These are phyloP conservation scores for Aplodontia rufa DNA, from an alignment of 2,113 vertebrate genomes.

Conservation along the genomic window DNA sequence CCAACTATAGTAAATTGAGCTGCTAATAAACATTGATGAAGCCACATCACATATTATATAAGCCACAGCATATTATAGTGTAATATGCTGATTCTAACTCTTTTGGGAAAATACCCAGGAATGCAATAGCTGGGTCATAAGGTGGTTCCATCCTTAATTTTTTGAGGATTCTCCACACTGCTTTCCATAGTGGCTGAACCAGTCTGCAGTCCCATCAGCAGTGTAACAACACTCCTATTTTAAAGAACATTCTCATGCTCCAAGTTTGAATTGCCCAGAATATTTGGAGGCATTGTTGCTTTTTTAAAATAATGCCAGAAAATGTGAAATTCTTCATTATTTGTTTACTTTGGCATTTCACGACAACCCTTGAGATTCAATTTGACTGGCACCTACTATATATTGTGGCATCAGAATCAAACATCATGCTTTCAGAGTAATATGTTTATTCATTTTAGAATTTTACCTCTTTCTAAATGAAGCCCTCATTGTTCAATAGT, in stretches of 20 bases:
- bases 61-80: too few species aligned
- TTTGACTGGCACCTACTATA: slow-evolving; percentile 38
- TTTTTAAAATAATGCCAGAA: slow-evolving; percentile 18
- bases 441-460: slow-evolving; percentile 60
- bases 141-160: too few species aligned
- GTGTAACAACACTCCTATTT: slow-evolving; percentile 22
- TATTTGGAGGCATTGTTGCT: slow-evolving; percentile 11
- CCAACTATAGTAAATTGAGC: too few species aligned
- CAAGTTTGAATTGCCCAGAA: slow-evolving; percentile 39
- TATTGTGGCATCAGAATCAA: slow-evolving; percentile 46
- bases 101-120: too few species aligned
- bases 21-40: too few species aligned
- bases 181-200: too few species aligned
- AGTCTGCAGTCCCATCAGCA: too few species aligned
- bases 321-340: slow-evolving; percentile 52
- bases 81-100: too few species aligned
- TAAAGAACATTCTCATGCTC: neutral
- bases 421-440: slow-evolving; percentile 48
- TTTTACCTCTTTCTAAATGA: slow-evolving; percentile 49
- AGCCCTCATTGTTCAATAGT: slow-evolving; percentile 48
- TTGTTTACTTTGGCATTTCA: slow-evolving; percentile 59
- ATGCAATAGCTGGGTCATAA: too few species aligned
- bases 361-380: slow-evolving; percentile 14
- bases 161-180: too few species aligned
- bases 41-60: too few species aligned